These are phyloP conservation scores for Argyresthia albistria DNA, from an alignment of 2,888 invertebrate genomes.

Conservation along the genomic window DNA sequence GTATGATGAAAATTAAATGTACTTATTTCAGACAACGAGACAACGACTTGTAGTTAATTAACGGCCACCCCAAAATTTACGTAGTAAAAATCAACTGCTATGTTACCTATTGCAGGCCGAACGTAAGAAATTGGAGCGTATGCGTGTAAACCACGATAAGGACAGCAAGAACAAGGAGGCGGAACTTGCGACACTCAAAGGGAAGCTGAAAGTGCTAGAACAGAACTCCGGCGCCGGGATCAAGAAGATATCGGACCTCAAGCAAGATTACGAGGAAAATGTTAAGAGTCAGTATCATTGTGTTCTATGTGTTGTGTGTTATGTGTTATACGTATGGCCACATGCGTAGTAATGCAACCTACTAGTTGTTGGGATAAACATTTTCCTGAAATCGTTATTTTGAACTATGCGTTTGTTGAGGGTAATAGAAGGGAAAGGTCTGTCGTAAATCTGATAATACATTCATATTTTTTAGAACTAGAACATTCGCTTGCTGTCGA, in stretches of 20 bases:
- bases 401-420: not conserved
- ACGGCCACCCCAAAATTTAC: not conserved
- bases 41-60: not conserved
- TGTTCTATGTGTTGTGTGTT: too few relatives aligned
- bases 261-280: slow-evolving; percentile 77
- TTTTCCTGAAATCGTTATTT: too few relatives aligned
- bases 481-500: slow-evolving; percentile 78
- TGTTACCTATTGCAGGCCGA: slow-evolving; percentile 57
- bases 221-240: slow-evolving; percentile 73
- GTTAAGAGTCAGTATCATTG: slow-evolving; percentile 73
- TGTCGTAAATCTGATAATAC: not conserved
- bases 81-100: not conserved
- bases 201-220: slow-evolving; percentile 79
- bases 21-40: not conserved
- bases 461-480: slow-evolving; percentile 56
- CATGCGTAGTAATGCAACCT: too few relatives aligned
- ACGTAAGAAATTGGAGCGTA: slow-evolving; percentile 77
- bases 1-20: slow-evolving; percentile 20
- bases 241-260: slow-evolving; percentile 77
- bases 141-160: slow-evolving; percentile 78
- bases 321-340: too few relatives aligned
- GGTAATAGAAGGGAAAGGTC: not conserved
- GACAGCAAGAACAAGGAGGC: slow-evolving; percentile 84
- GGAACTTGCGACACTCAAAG: slow-evolving; percentile 82
- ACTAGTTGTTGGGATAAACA: too few relatives aligned